A percentile compares a stretch with the other conserved stretches of the same genome.
Conservation (phyloP, 2,113 vertebrate genomes). For the Corapipo altera region DNA sequence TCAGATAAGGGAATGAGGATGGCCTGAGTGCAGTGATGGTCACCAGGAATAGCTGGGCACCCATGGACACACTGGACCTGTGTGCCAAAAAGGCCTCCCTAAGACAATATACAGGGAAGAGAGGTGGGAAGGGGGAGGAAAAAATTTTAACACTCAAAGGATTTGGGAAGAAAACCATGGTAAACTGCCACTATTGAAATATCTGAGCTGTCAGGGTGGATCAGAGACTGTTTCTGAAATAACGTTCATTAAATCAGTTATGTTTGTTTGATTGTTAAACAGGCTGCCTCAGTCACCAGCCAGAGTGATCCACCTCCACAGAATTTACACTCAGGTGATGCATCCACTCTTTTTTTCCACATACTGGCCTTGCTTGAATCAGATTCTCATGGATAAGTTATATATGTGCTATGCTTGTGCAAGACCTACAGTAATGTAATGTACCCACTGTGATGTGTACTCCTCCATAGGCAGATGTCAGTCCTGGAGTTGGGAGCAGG, state of each 20-base stretch:
- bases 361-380: not conserved
- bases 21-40: not conserved
- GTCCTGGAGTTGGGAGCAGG: not conserved
- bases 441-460: too few relatives aligned
- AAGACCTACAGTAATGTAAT: not conserved
- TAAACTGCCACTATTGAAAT: not conserved
- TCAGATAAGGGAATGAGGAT: not conserved
- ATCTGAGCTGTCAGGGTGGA: not conserved
- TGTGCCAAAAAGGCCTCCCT: not conserved
- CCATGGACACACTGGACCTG: accelerated
- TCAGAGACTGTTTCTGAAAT: not conserved
- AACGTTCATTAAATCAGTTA: not conserved
- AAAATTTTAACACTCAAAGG: not conserved
- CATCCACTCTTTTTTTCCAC: not conserved
- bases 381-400: not conserved
- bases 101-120: not conserved
- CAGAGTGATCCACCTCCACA: not conserved
- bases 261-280: not conserved
- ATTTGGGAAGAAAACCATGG: not conserved
- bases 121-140: not conserved
- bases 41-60: not conserved
- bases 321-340: not conserved
- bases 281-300: not conserved
- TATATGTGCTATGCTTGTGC: not conserved
- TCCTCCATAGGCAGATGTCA: not conserved